Evolutionary conservation across 1,140 invertebrate genomes (phyloP), one percentile per base, ranked within the genome.

Genomic region (Heliconius melpomene): DNA sequence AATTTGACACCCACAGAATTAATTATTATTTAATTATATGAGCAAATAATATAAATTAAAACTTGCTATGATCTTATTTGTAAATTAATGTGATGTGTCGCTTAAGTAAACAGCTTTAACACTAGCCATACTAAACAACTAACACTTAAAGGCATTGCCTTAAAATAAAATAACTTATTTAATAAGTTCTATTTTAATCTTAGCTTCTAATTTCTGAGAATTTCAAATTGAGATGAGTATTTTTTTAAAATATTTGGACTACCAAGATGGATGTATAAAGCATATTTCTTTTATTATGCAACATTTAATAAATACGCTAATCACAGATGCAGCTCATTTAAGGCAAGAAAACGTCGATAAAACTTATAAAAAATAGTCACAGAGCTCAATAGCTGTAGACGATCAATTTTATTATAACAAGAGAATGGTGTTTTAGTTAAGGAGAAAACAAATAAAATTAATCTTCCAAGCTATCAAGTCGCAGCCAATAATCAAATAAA

Each of bases 251-350:
- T 66, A 66, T 66, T 66, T 66, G 60, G 60, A 66, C 60, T 57
- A 54, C 52, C 70, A 81, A 60, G 73, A 80, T 80, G 66, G 78
- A 80, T 83, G 23, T 60, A 84, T 79, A 75, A 78, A 70, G 74
- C 74, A 80, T 66, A 84, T 77, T 16, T 46, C 13, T 46, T 74
- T 77, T 86, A 86, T 87, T 89, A 87, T 88, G 85, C 84, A 83
- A 82, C 57, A 83, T 81, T 82, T 85, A 84, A 79, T 72, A 78
- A 80, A 80, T 83, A 84, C 38, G 77, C 85, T 87, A 91, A 92
- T 92, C 91, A 92, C 90, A 92, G 90, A 89, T 87, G 86, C 83
- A 89, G 86, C 87, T 84, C 87, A 86, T 36, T 6, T 80, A 84
- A 83, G 89, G 89, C 89, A 90, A 90, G 89, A 87, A 80, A 75